These are phyloP conservation scores for Drosophila parthenogenetica DNA, from an alignment of 2,888 invertebrate species.

Conservation along the genomic window DNA sequence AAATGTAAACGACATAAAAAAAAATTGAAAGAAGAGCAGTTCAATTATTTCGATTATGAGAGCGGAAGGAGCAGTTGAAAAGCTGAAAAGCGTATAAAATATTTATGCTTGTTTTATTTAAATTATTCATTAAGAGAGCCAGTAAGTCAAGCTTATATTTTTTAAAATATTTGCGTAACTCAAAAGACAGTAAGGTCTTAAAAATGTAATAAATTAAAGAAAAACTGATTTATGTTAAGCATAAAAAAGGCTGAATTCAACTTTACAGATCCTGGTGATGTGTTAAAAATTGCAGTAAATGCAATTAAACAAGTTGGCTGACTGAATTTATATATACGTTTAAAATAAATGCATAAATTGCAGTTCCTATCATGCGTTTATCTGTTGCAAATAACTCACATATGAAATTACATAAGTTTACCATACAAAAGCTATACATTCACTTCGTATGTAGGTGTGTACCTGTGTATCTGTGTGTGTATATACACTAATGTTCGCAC, in stretches of 20 bases:
- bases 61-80: neutral
- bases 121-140: neutral
- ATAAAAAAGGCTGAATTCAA: too few relatives aligned
- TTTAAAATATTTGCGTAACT: too few relatives aligned
- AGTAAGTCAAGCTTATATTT: neutral
- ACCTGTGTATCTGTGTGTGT: neutral
- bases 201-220: too few relatives aligned
- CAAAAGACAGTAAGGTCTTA: too few relatives aligned
- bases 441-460: slow-evolving; percentile 30
- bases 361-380: slow-evolving; percentile 11
- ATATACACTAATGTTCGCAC: slow-evolving; percentile 25
- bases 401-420: slow-evolving; percentile 16
- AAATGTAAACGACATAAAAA: slow-evolving; percentile 12
- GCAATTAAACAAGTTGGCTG: neutral
- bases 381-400: slow-evolving; percentile 1
- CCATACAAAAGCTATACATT: slow-evolving; percentile 17
- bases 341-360: slow-evolving; percentile 12
- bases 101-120: neutral
- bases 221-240: too few relatives aligned
- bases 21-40: slow-evolving; percentile 1
- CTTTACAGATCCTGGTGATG: too few relatives aligned
- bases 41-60: slow-evolving; percentile 4
- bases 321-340: neutral
- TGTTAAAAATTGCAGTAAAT: neutral
- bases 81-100: neutral